Conservation (phyloP, 2,888 invertebrate genomes). For the Nysson spinosus region DNA sequence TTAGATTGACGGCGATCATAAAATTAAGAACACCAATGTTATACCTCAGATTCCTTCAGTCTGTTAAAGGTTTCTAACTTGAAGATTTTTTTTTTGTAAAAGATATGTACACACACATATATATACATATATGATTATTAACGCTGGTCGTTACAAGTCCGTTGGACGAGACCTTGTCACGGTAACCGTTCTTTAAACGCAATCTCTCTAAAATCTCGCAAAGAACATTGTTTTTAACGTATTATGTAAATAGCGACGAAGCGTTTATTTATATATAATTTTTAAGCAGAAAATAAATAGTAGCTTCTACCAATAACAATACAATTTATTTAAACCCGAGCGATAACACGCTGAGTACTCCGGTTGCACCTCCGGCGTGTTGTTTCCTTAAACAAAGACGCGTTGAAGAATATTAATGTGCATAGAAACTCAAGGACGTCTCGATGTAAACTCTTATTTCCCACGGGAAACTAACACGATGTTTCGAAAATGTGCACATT, state of each 20-base stretch:
- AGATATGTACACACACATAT: neutral
- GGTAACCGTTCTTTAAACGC: conserved; percentile 8
- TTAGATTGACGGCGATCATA: neutral
- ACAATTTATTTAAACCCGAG: too few species aligned
- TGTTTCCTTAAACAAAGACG: too few species aligned
- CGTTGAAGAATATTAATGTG: too few species aligned
- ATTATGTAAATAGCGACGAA: conserved; percentile 46
- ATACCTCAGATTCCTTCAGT: neutral
- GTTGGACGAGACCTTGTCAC: neutral
- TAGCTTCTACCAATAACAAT: conserved; percentile 13
- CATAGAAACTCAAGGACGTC: too few species aligned
- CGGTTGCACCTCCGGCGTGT: too few species aligned
- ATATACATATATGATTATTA: too few species aligned
- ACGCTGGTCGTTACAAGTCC: conserved; percentile 34
- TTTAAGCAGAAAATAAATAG: conserved; percentile 47
- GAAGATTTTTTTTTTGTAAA: conserved; percentile 2
- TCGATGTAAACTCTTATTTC: too few species aligned
- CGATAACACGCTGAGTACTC: too few species aligned
- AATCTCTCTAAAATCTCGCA: neutral
- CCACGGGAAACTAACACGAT: too few species aligned
- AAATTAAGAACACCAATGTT: neutral
- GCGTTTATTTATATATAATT: conserved; percentile 56
- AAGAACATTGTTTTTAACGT: conserved; percentile 36
- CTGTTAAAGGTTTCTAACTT: conserved; percentile 2
- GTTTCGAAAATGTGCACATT: too few species aligned